A percentile compares a stretch with the other conserved stretches of the same genome.
Evolutionary conservation across 2,113 vertebrate species (phyloP).

Genomic region (Turdus rufiventris): DNA sequence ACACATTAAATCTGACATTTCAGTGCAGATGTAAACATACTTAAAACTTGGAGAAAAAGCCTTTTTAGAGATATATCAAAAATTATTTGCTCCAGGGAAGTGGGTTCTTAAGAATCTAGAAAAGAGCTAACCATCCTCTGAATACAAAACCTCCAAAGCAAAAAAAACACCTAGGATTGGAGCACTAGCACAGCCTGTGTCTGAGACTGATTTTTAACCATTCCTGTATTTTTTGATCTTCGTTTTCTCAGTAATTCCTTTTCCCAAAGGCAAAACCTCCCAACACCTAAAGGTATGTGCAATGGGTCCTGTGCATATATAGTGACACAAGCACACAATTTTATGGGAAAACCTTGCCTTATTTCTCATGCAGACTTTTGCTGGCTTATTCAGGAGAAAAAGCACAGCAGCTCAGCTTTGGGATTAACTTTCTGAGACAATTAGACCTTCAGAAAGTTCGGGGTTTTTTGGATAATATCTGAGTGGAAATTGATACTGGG

Average conservation of each 20-base stretch:
- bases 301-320: background rate
- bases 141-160: background rate
- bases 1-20: constrained; percentile 36
- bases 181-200: background rate
- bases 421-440: background rate
- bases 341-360: background rate
- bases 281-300: background rate
- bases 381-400: background rate
- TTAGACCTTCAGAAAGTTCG: background rate
- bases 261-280: background rate
- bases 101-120: background rate
- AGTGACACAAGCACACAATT: background rate
- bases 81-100: background rate
- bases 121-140: background rate
- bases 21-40: background rate
- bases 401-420: background rate
- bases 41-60: background rate
- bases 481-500: background rate
- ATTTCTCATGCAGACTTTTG: background rate
- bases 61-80: background rate
- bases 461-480: background rate
- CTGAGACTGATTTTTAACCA: background rate
- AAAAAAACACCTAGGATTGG: accelerated
- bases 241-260: background rate
- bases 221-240: background rate